Evolutionary conservation across 2,797 vertebrate species (phyloP).

Genomic region (Distichodus sexfasciatus): DNA sequence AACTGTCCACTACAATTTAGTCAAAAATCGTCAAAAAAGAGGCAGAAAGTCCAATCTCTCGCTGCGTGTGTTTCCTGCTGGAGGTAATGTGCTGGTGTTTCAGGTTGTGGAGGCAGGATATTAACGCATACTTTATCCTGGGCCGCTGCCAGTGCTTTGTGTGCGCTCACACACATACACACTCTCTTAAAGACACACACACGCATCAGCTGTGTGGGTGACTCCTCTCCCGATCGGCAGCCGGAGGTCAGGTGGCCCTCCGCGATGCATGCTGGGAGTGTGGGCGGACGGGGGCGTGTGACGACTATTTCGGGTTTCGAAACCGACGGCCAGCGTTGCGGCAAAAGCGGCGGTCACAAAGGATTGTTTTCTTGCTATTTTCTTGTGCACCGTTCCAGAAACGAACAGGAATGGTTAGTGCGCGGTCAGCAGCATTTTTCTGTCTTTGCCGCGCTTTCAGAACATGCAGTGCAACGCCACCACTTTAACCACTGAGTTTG

Average conservation of each 20-base stretch:
- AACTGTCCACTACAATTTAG: slow-evolving; percentile 34
- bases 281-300: slow-evolving; percentile 54
- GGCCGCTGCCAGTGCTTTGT: slow-evolving; percentile 50
- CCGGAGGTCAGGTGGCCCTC: slow-evolving; percentile 57
- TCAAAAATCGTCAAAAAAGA: slow-evolving; percentile 27
- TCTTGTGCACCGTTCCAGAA: too few relatives aligned
- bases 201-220: slow-evolving; percentile 56
- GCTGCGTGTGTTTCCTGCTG: slow-evolving; percentile 41
- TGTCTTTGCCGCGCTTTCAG: too few relatives aligned
- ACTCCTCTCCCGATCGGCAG: slow-evolving; percentile 52
- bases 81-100: slow-evolving; percentile 39
- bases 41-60: slow-evolving; percentile 12
- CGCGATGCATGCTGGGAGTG: slow-evolving; percentile 54
- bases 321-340: slow-evolving; percentile 44
- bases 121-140: slow-evolving; percentile 51
- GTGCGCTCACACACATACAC: slow-evolving; percentile 22
- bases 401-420: too few relatives aligned
- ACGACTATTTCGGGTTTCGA: slow-evolving; percentile 53
- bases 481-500: too few relatives aligned
- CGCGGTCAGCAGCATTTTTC: too few relatives aligned
- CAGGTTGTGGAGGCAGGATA: slow-evolving; percentile 52
- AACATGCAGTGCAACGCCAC: too few relatives aligned
- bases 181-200: slow-evolving; percentile 6
- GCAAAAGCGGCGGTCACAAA: too few relatives aligned
- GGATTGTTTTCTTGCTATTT: too few relatives aligned